phyloP scores from a whole-genome alignment of 2,888 invertebrate genomes.

The Argyresthia goedartella region DNA sequence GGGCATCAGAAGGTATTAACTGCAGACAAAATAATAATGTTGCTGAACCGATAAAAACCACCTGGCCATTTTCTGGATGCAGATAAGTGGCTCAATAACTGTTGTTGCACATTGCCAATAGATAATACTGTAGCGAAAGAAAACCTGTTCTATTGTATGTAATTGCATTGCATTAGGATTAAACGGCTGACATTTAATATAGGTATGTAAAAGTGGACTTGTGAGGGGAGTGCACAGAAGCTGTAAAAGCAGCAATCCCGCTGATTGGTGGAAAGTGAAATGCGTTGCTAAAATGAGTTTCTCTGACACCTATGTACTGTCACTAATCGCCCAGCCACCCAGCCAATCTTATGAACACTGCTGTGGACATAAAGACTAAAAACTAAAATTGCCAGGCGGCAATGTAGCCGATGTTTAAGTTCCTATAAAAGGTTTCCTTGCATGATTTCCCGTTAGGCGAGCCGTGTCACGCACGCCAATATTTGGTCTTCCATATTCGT shows the following conservation, averaged over 20 bases:
- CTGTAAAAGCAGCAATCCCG: slow-evolving; percentile 10
- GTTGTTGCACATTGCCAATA: slow-evolving; percentile 12
- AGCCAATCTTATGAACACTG: no score
- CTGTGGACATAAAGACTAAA: no score
- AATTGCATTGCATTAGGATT: slow-evolving; percentile 15
- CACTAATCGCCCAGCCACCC: no score
- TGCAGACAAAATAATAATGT: no score
- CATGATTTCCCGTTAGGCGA: slow-evolving; percentile 35
- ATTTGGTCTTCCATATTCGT: slow-evolving; percentile 22
- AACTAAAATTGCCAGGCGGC: no score
- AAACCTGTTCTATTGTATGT: slow-evolving; percentile 23
- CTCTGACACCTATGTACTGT: neutral
- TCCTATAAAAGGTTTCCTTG: slow-evolving; percentile 34
- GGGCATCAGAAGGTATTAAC: no score
- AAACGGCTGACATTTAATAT: slow-evolving; percentile 30
- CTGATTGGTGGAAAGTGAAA: slow-evolving; percentile 16
- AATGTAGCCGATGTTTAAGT: slow-evolving; percentile 15
- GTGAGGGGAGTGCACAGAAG: slow-evolving; percentile 26
- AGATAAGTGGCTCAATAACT: slow-evolving; percentile 9
- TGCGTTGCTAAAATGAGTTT: neutral
- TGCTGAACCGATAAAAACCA: no score
- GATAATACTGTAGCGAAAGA: slow-evolving; percentile 28
- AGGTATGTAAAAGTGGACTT: slow-evolving; percentile 49
- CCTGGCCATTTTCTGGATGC: no score
- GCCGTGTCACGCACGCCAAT: slow-evolving; percentile 30